Evolutionary conservation across 1,140 invertebrate species (phyloP), one percentile per base, ranked within the genome.

Genomic region (Mizuhopecten yessoensis): DNA sequence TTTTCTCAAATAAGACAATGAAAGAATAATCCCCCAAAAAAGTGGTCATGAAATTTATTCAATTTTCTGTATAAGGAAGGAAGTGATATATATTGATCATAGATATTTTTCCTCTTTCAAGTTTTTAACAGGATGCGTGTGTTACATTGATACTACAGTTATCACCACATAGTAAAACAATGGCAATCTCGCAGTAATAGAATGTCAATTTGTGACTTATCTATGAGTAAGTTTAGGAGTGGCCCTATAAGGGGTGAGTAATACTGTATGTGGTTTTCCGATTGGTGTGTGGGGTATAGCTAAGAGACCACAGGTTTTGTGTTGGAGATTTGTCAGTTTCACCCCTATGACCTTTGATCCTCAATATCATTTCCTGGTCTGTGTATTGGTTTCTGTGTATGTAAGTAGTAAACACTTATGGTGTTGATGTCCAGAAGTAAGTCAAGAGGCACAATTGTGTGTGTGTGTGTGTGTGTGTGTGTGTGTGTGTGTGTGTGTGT

Each of bases 111-210:
- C 45, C 45, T 23, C 20, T 2, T 17, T 13, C 11, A 2, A 49
- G 20, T 23, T 39, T 39, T 20, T 20, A 49, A 49, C 20, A 49
- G 45, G 45, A 49, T 49, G 20, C 20, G 20, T 23, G n/a, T n/a
- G n/a, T n/a, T n/a, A n/a, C n/a, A n/a, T n/a, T n/a, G 36, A 39
- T 39, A 13, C 5, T 39, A 5, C 36, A 7, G 36, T 39, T 39
- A 39, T n/a, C n/a, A n/a, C n/a, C n/a, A n/a, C n/a, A 49, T 49
- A 23, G 20, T 75, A n/a, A 75, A 75, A 75, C 57, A 75, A 75
- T 29, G 29, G 57, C 11, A 75, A 75, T 75, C 29, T 29, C n/a
- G 0, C 5, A n/a, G 1, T 17, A 75, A 29, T n/a, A n/a, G 29
- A 75, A 75, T 45, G 42, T 45, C 57, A n/a, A n/a, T 2, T 75